These are phyloP conservation scores for Ceryle rudis DNA, from an alignment of 2,797 vertebrate species.

Conservation along the genomic window DNA sequence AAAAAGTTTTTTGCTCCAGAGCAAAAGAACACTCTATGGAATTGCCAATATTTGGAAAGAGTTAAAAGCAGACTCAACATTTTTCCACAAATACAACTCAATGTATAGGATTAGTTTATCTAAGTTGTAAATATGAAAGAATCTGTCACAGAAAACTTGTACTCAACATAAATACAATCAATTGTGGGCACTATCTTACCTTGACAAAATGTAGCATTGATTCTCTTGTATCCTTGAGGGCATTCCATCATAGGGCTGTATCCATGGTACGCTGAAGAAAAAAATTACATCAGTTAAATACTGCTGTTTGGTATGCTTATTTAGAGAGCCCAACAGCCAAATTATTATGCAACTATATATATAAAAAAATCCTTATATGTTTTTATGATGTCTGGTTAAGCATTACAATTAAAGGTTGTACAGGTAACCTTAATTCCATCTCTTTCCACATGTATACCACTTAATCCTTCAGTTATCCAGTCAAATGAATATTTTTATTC, in stretches of 20 bases:
- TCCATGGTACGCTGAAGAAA: constrained; percentile 84
- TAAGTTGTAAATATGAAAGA: neutral
- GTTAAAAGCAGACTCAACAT: neutral
- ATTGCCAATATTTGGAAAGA: neutral
- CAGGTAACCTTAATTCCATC: neutral
- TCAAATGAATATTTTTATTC: neutral
- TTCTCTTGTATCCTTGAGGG: constrained; percentile 91
- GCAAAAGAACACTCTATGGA: neutral
- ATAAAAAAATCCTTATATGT: fast-evolving
- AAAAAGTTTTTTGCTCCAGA: neutral
- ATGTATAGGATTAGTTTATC: neutral
- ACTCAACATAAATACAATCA: neutral
- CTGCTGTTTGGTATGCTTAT: neutral
- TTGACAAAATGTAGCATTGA: constrained; percentile 94
- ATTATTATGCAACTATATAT: neutral
- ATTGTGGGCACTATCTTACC: constrained; percentile 77
- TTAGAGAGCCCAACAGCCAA: neutral
- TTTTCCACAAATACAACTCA: neutral
- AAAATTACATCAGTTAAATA: neutral
- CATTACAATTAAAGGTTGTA: neutral
- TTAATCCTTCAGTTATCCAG: neutral
- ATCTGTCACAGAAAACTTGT: neutral
- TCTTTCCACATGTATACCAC: neutral
- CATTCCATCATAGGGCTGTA: constrained; percentile 86
- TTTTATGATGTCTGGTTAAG: neutral